Evolutionary conservation across 2,797 vertebrate species (phyloP).

Genomic region (Percopsis omiscomaycus): DNA sequence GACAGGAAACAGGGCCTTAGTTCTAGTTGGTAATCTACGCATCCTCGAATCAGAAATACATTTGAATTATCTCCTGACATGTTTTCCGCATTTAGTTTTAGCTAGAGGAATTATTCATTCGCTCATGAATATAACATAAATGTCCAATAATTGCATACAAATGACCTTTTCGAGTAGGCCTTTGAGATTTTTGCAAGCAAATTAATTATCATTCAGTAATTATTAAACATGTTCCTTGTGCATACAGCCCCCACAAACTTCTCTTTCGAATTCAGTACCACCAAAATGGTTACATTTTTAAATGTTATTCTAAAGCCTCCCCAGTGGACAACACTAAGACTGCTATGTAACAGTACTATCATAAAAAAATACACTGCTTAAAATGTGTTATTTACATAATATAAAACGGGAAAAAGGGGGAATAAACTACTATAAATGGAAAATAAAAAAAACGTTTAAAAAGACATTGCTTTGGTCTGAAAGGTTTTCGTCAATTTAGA

Average conservation of each 20-base stretch:
- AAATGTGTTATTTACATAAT: not conserved
- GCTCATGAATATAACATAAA: constrained; percentile 29
- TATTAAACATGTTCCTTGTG: no score
- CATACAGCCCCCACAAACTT: no score
- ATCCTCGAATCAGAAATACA: not conserved
- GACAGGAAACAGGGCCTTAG: not conserved
- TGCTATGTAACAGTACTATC: not conserved
- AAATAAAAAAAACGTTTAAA: not conserved
- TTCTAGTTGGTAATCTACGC: not conserved
- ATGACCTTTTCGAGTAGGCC: not conserved
- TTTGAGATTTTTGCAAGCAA: no score
- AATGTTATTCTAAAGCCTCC: no score
- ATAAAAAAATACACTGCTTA: not conserved
- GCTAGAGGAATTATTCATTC: constrained; percentile 31
- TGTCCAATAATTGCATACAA: constrained; percentile 22
- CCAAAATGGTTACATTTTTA: no score
- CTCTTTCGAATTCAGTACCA: no score
- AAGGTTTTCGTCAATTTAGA: not conserved
- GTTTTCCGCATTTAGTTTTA: constrained; percentile 19
- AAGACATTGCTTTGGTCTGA: constrained; percentile 5
- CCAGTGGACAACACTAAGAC: no score
- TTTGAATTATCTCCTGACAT: constrained; percentile 13
- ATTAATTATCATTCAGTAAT: no score
- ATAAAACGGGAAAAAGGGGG: not conserved
- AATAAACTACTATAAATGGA: not conserved